phyloP scores from a whole-genome alignment of 2,113 vertebrate species.

The Theristicus caerulescens region DNA sequence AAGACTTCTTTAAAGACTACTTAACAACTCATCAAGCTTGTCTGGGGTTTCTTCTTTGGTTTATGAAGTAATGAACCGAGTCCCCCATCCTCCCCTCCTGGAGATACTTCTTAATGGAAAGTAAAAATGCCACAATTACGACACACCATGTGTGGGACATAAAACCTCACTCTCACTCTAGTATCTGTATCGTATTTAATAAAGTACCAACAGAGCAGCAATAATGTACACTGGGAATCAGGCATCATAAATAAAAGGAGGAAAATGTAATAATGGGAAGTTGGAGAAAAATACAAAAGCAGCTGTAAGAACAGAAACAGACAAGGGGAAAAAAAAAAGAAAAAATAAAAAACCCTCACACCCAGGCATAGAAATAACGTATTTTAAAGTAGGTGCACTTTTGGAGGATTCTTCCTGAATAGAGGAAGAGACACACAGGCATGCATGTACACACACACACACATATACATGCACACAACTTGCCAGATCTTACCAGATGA shows the following conservation, averaged over 20 bases:
- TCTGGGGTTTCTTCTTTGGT: constrained; percentile 58
- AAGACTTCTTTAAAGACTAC: constrained; percentile 63
- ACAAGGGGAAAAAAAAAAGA: background rate
- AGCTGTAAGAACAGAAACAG: constrained; percentile 24
- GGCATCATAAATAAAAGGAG: constrained; percentile 58
- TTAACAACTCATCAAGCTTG: constrained; percentile 67
- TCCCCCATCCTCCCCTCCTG: constrained; percentile 60
- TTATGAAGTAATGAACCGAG: constrained; percentile 67
- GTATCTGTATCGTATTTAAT: constrained; percentile 68
- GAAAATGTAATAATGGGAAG: constrained; percentile 48
- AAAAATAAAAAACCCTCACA: background rate
- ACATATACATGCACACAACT: background rate
- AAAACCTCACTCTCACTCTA: constrained; percentile 58
- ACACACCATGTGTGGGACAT: constrained; percentile 70
- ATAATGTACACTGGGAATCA: constrained; percentile 59
- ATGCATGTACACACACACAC: background rate
- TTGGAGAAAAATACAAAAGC: constrained; percentile 51
- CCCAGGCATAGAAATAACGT: background rate
- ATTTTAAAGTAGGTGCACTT: constrained; percentile 20
- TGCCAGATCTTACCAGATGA: constrained; percentile 55
- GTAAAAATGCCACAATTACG: constrained; percentile 76
- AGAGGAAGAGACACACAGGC: background rate
- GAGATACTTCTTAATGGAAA: constrained; percentile 70
- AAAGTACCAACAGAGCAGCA: constrained; percentile 72
- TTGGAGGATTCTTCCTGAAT: background rate